A percentile compares a stretch with the other conserved stretches of the same genome.
These are phyloP conservation scores for rat (Rattus norvegicus) DNA, from an alignment of 2,113 vertebrate species.

Conservation along the genomic window GRCr8 NC_086029.1:69769501-69770000, in stretches of 20 bases:
- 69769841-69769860: background rate
- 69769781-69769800: background rate
- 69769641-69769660: background rate
- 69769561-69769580: background rate
- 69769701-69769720: background rate
- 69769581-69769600: background rate
- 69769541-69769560: background rate
- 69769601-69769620: slow-evolving; percentile 38
- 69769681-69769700: background rate
- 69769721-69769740: background rate
- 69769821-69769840: background rate
- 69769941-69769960: slow-evolving; percentile 11
- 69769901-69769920: background rate
- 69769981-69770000: background rate
- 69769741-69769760: background rate
- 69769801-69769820: background rate
- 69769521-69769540: background rate
- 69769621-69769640: slow-evolving; percentile 25
- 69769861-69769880: background rate
- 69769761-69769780: background rate
- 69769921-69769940: background rate
- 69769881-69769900: background rate
- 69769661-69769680: background rate
- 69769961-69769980: background rate
- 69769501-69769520: background rate